A percentile compares a stretch with the other conserved stretches of the same genome.
Conservation (phyloP, 2,113 vertebrate genomes). For the Aegotheles bennettii region DNA sequence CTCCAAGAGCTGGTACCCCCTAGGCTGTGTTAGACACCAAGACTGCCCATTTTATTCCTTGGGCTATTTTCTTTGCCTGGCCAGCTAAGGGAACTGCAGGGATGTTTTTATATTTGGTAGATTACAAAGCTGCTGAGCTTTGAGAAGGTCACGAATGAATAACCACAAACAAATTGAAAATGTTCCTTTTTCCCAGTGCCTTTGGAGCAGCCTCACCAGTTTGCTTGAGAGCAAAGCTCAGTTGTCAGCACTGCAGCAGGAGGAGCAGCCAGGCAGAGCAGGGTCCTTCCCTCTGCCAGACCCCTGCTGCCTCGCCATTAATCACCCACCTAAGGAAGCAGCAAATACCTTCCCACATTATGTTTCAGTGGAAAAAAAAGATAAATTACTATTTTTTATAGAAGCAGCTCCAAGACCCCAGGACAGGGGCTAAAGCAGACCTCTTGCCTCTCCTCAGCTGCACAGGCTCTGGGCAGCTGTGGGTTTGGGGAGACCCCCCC, state of each 20-base stretch:
- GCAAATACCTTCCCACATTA: neutral
- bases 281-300: neutral
- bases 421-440: neutral
- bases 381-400: neutral
- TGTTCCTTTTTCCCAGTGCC: fast-evolving
- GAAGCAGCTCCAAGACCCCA: neutral
- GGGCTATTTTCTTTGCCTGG: neutral
- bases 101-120: neutral
- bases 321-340: neutral
- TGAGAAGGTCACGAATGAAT: neutral
- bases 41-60: neutral
- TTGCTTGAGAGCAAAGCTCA: neutral
- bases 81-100: no score
- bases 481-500: neutral
- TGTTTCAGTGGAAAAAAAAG: neutral
- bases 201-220: neutral
- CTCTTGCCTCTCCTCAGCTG: neutral
- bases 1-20: neutral
- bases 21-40: fast-evolving
- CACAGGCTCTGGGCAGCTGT: neutral
- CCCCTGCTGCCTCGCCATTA: neutral
- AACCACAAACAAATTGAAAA: neutral
- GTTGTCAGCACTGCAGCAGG: fast-evolving
- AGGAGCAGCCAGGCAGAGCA: neutral
- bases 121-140: neutral